Evolutionary conservation across 2,797 vertebrate species (phyloP), one percentile per base, ranked within the genome.

Genomic region (Sebastes baramenuke): DNA sequence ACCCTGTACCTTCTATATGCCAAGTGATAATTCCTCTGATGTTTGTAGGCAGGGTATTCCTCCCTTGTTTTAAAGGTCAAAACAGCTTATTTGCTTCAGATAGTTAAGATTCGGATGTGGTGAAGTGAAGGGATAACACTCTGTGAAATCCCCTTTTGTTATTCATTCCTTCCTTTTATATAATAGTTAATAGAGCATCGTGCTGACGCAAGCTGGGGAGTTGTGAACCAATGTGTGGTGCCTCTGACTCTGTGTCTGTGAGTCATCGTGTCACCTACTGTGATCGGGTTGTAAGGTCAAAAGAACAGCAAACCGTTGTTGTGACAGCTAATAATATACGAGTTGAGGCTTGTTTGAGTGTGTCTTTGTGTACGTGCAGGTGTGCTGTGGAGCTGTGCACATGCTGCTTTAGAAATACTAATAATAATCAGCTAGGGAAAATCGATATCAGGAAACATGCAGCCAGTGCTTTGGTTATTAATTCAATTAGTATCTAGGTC

Each of bases 201-300:
- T 75, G 58, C 67, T 92, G 90, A 91, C 82, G 85, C 82, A 93
- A 60, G 75, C 81, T 30, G 55, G 71, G 72, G 80, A 89, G 83
- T 85, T 91, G 87, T 87, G 83, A 89, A 77, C 72, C 83, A 79
- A 61, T 83, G 79, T 85, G 81, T 82, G 89, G 74, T 83, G 73
- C 78, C 16, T 90, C 67, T 82, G 81, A 82, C 64, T 88, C 65
- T 75, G 68, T 75, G 60, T 62, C 67, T 83, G 67, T 93, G 93
- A 93, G 88, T 95, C 92, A 92, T 87, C 20, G 2, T 77, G 69
- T 91, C 89, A 89, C 87, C 87, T 82, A 80, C 87, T 90, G 82
- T 0, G 75, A 85, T 80, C 22, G 18, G 83, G 83, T 86, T 84
- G 81, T 71, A 87, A 82, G 88, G 92, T 92, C 89, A 93, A 91